Evolutionary conservation across 1,140 invertebrate species (phyloP), one percentile per base, ranked within the genome.

Genomic region (Pararge aegeria): DNA sequence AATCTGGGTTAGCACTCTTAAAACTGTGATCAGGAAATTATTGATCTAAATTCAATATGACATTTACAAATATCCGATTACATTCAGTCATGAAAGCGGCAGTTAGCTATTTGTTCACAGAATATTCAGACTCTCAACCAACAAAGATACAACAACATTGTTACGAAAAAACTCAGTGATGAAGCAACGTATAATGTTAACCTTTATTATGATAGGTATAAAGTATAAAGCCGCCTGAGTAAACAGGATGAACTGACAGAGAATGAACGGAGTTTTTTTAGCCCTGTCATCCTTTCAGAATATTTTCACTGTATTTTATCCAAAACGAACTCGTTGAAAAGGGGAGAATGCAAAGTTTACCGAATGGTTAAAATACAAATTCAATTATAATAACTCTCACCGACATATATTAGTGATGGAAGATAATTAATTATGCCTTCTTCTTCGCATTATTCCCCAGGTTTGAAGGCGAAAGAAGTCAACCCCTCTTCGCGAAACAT

Each of bases 271-370:
- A 55, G 24, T 19, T 55, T 44, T 27, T 49, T 54, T 38, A 48
- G 46, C 29, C 59, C 21, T 49, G 51, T 61, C 58, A 61, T 55
- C 51, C 51, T 55, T 44, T 38, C 30, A 52, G 44, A 30, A 48
- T 61, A 55, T 48, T 52, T 52, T 50, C 29, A 40, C 29, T 52
- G 49, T 21, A 46, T 53, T 53, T 59, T 59, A 44, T 59, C 24
- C 40, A 59, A 34, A 18, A 46, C 19, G 42, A 20, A 46, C 42
- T 46, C 16, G 42, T 46, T 46, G 42, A 46, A 20, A n/a, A 19
- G 42, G 20, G 20, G 20, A 20, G 18, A 46, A 20, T 20, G 42
- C 4, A 46, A 46, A 46, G 20, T 46, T 46, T 20, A 46, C 42
- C 10, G 19, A 19, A 5, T 12, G 16, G 42, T 6, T 0, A 46